Conservation (phyloP, 2,888 invertebrate species). For the Nemoura dubitans region DNA sequence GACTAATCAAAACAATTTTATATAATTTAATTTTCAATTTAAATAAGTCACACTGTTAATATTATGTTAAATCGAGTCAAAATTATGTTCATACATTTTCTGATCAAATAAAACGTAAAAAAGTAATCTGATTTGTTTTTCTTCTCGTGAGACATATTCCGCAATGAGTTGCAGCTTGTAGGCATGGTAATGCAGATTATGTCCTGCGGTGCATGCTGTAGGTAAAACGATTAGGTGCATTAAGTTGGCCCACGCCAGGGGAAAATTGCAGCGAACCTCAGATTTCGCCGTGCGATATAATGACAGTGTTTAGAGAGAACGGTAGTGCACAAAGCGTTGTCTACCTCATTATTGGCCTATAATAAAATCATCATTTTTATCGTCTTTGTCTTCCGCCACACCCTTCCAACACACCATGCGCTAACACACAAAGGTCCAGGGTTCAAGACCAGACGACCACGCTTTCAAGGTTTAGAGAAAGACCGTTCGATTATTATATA, state of each 20-base stretch:
- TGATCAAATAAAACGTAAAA: constrained; percentile 24
- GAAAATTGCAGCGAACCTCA: background rate
- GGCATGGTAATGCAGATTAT: no score
- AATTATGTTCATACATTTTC: constrained; percentile 32
- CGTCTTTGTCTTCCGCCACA: constrained; percentile 38
- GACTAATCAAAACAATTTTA: constrained; percentile 47
- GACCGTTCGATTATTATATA: constrained; percentile 33
- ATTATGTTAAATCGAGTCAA: constrained; percentile 36
- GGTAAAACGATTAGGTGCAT: background rate
- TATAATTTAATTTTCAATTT: constrained; percentile 19
- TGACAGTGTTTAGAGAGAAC: background rate
- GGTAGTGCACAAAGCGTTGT: background rate
- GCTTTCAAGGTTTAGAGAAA: constrained; percentile 35
- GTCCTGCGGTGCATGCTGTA: background rate
- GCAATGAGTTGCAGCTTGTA: no score
- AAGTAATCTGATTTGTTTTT: background rate
- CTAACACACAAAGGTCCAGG: constrained; percentile 14
- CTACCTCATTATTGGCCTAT: background rate
- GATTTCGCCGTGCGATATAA: background rate
- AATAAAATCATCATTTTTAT: constrained; percentile 3
- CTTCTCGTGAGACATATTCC: background rate
- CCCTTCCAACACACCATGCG: background rate
- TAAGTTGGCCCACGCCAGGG: background rate
- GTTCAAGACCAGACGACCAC: constrained; percentile 29
- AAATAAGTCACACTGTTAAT: constrained; percentile 37